Percentiles rank a stretch among this genome's conserved stretches.
phyloP scores from a whole-genome alignment of 2,797 vertebrate species.

The Linurgus olivaceus region DNA sequence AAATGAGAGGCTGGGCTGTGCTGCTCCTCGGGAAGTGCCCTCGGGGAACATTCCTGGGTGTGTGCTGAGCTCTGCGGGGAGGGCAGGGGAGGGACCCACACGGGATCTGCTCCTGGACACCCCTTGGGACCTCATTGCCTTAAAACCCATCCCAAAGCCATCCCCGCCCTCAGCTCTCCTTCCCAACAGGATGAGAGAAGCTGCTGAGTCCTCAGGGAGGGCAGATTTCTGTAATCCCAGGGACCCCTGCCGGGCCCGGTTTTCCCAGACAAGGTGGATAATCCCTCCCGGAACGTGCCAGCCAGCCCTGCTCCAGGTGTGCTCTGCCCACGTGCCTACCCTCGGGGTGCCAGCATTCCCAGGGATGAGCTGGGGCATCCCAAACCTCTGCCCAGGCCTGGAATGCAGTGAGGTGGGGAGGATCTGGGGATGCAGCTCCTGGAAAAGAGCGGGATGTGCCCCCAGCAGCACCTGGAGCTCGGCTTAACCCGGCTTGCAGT shows the following conservation, averaged over 20 bases:
- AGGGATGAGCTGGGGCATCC: neutral
- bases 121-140: fast-evolving
- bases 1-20: neutral
- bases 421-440: neutral
- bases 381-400: neutral
- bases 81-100: neutral
- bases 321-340: neutral
- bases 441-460: neutral
- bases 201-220: neutral
- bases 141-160: neutral
- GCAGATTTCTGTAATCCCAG: neutral
- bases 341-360: neutral
- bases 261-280: neutral
- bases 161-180: neutral
- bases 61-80: neutral
- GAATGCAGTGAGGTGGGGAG: fast-evolving
- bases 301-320: neutral
- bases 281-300: neutral
- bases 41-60: neutral
- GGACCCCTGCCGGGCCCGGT: neutral
- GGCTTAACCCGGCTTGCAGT: fast-evolving
- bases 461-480: neutral
- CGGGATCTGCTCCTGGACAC: neutral
- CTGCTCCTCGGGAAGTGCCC: neutral
- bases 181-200: neutral